A percentile compares a stretch with the other conserved stretches of the same genome.
Conservation (phyloP, 1,140 invertebrate genomes). For the Drosophila biarmipes region DNA sequence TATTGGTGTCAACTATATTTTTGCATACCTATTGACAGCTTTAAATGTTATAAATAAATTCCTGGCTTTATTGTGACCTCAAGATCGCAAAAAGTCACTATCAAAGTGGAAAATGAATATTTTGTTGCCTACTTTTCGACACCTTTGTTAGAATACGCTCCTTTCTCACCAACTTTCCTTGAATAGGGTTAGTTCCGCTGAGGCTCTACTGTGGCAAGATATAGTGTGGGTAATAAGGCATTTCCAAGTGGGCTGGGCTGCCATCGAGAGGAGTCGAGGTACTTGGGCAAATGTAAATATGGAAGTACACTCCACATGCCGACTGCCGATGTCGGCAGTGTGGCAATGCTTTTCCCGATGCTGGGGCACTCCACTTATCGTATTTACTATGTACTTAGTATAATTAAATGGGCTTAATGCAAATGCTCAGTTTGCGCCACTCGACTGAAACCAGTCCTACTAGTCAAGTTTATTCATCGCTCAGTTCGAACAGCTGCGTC, state of each 20-base stretch:
- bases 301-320: conserved; percentile 31
- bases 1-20: no score
- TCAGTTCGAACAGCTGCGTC: conserved; percentile 43
- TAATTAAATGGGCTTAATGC: conserved; percentile 81
- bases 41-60: no score
- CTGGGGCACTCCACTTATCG: conserved; percentile 46
- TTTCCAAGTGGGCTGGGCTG: conserved; percentile 9
- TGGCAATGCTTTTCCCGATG: conserved; percentile 20
- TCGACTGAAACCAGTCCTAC: background rate
- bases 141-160: no score
- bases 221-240: conserved; percentile 48
- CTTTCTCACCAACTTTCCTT: no score
- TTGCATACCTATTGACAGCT: no score
- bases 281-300: conserved; percentile 60
- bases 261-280: conserved; percentile 31
- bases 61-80: no score
- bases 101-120: no score
- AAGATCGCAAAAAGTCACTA: no score
- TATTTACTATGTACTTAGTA: conserved; percentile 83
- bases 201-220: conserved; percentile 12
- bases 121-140: no score
- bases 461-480: conserved; percentile 63
- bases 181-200: background rate
- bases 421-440: conserved; percentile 44
- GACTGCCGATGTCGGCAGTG: conserved; percentile 14